Conservation (phyloP, 2,113 vertebrate genomes). For the Grantiella picta region DNA sequence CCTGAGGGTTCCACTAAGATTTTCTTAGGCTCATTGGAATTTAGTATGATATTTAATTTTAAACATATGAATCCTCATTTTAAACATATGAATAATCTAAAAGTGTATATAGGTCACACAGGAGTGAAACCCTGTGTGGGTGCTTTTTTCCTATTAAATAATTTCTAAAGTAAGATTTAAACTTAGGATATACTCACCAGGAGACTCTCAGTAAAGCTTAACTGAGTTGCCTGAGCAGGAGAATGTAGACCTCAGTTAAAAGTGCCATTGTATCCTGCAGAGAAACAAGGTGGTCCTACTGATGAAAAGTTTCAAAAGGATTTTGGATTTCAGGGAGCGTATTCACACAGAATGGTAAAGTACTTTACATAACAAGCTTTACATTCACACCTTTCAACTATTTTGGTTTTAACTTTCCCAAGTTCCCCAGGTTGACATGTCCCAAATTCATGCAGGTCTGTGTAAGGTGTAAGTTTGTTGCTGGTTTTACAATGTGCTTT, state of each 20-base stretch:
- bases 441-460: not conserved
- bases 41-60: not conserved
- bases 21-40: not conserved
- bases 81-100: not conserved
- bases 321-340: not conserved
- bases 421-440: not conserved
- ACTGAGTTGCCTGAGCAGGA: not conserved
- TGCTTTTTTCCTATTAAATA: not conserved
- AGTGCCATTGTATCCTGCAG: not conserved
- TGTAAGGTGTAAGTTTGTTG: not conserved
- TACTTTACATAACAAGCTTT: slow-evolving; percentile 5
- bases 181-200: not conserved
- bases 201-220: not conserved
- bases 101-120: not conserved
- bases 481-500: not conserved
- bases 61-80: not conserved
- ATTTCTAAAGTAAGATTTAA: not conserved
- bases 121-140: not conserved
- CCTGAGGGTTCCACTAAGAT: not conserved
- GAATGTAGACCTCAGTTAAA: not conserved
- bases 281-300: not conserved
- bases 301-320: not conserved
- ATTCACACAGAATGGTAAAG: not conserved
- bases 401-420: slow-evolving; percentile 39
- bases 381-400: slow-evolving; percentile 31